Evolutionary conservation across 1,140 invertebrate species (phyloP).

Genomic region (Drosophila malerkotliana): DNA sequence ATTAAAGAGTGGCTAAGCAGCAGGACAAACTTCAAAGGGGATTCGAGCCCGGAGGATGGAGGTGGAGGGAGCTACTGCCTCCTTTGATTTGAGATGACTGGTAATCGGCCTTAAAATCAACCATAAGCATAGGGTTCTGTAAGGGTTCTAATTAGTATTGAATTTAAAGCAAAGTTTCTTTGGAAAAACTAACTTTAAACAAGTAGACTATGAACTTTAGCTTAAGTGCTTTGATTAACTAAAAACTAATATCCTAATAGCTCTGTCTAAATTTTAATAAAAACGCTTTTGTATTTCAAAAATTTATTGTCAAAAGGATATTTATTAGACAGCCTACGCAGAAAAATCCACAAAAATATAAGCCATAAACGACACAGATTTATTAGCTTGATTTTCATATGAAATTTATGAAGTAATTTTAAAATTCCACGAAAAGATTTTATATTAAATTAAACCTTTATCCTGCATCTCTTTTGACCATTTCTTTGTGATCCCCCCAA

Average conservation of each 20-base stretch:
- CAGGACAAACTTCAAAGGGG: slow-evolving; percentile 38
- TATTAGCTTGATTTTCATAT: no score
- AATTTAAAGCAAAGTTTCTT: no score
- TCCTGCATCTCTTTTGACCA: neutral
- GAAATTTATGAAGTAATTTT: no score
- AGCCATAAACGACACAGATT: neutral
- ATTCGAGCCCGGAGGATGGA: neutral
- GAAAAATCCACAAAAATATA: neutral
- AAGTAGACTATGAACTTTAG: no score
- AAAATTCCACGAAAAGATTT: neutral
- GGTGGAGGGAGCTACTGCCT: slow-evolving; percentile 2
- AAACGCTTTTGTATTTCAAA: no score
- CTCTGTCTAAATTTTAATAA: no score
- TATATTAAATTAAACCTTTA: neutral
- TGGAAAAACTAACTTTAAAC: no score
- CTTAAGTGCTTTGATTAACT: no score
- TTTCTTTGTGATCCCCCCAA: neutral
- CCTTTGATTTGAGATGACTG: slow-evolving; percentile 3
- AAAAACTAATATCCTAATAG: no score
- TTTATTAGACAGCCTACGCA: no score
- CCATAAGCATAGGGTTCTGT: neutral
- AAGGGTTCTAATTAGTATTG: no score
- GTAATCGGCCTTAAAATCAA: neutral
- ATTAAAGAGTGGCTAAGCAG: slow-evolving; percentile 33
- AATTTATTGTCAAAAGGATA: no score